Evolutionary conservation across 2,797 vertebrate species (phyloP), one percentile per base, ranked within the genome.

Genomic region (Danio kyathit): DNA sequence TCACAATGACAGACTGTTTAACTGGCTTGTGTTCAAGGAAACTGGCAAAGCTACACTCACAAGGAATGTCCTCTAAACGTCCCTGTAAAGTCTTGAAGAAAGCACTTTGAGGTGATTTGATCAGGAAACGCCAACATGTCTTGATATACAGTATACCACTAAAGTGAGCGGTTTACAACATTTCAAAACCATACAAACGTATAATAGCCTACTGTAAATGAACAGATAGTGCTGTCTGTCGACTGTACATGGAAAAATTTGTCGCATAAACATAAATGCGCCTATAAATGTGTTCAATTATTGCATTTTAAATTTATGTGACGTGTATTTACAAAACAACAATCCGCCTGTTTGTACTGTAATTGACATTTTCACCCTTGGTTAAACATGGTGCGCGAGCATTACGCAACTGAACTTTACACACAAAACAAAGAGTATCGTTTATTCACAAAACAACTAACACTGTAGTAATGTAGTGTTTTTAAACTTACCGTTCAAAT

Each of bases 11-110:
- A 66, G 75, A 38, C 43, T 48, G 14, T 16, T 19, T 71, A 16
- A 11, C 7, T 57, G 17, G 57, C 76, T 19, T 60, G 19, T 38
- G 29, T 54, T 63, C 46, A 44, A 80, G 63, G 64, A 83, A 82
- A 56, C 16, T 29, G 12, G 43, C 84, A 87, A 89, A 86, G 86
- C 5, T 76, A 48, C 38, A 74, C 51, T 10, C 78, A 74, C 41
- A 80, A 72, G 63, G 65, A 82, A 84, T 87, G 91, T 87, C 92
- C 92, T 93, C 89, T 88, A 92, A 72, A 90, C 83, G 60, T 71
- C 14, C 29, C 66, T 63, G n/a, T 52, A 52, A 65, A 76, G 29
- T 65, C 44, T 69, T 29, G 4, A 40, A 12, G 44, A 61, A 59
- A 51, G 46, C 41, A n/a, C 14, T 17, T 48, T 6, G 8, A 41